Evolutionary conservation across 1,140 invertebrate genomes (phyloP), one percentile per base, ranked within the genome.

Genomic region (Trigoniulus corallinus): DNA sequence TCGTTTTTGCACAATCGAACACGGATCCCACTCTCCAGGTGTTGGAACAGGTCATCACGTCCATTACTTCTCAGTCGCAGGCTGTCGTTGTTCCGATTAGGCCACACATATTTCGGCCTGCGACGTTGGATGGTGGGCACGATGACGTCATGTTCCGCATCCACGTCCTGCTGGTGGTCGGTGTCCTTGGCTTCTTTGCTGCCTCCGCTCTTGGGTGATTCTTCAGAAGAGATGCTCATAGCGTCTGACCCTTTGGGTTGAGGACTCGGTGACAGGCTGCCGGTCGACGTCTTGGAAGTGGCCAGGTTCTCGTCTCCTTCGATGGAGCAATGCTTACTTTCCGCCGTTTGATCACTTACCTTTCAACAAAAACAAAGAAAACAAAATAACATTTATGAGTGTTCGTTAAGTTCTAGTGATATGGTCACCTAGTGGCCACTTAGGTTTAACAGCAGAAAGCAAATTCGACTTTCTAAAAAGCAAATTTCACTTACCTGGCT

Each of bases 151-250:
- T 44, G 7, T 24, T 44, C 42, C 12, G 4, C 18, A 7, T 20
- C 4, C 42, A 20, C 7, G 18, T 44, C 42, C 4, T 7, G 49
- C 15, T 49, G 26, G 10, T 25, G n/a, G 15, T 39, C 15, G 3
- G 34, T 22, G 7, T 7, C 47, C 7, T 20, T 49, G 7, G 10
- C 18, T 4, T 12, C 7, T 23, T 45, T 20, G 3, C 20, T 3
- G 15, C 2, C 40, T 3, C 2, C 27, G 25, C 3, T 3, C n/a
- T 26, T 48, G 20, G 3, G 41, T 15, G 39, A 12, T 15, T 50
- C 49, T 26, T 50, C 49, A 3, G 49, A 50, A 4, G 49, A 50
- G 23, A 50, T 50, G 49, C 39, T 44, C 49, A 50, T 50, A 23
- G 49, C 49, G 10, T 50, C 49, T 3, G 49, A 27, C 15, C 49